Conservation (phyloP, 2,797 vertebrate species). For the Tapera naevia region DNA sequence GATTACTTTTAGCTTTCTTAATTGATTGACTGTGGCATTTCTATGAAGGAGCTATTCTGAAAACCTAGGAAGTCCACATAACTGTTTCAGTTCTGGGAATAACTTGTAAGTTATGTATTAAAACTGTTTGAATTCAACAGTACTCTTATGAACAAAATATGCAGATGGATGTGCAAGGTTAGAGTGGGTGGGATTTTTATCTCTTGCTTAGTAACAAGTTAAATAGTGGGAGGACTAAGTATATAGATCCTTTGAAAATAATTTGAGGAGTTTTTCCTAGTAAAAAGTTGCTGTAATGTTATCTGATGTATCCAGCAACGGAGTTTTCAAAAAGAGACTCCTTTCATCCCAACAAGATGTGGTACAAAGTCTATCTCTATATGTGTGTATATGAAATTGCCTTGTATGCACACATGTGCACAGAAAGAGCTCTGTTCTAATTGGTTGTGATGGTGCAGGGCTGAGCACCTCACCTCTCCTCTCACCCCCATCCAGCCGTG, state of each 20-base stretch:
- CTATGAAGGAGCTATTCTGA: constrained; percentile 60
- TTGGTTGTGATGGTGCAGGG: rapidly evolving
- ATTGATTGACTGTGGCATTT: constrained; percentile 68
- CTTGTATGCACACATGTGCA: rapidly evolving
- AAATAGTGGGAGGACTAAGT: background rate
- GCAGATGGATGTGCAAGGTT: background rate
- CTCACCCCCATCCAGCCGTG: rapidly evolving
- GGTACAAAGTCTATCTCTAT: background rate
- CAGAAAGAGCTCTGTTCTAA: background rate
- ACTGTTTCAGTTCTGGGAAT: constrained; percentile 63
- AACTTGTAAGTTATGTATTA: constrained; percentile 39
- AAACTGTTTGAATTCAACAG: constrained; percentile 19
- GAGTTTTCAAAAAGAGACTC: background rate
- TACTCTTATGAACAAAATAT: background rate
- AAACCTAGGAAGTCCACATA: constrained; percentile 47
- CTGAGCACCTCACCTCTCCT: background rate
- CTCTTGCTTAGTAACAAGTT: background rate
- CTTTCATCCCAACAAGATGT: background rate
- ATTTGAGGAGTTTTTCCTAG: background rate
- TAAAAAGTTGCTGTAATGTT: background rate
- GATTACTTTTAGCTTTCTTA: constrained; percentile 71
- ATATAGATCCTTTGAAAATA: background rate
- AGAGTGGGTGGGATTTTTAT: background rate
- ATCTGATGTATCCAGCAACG: background rate
- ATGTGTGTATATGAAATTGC: no score